A percentile compares a stretch with the other conserved stretches of the same genome.
Conservation (phyloP, 2,888 invertebrate species). For the Heterodera filipjevi region DNA sequence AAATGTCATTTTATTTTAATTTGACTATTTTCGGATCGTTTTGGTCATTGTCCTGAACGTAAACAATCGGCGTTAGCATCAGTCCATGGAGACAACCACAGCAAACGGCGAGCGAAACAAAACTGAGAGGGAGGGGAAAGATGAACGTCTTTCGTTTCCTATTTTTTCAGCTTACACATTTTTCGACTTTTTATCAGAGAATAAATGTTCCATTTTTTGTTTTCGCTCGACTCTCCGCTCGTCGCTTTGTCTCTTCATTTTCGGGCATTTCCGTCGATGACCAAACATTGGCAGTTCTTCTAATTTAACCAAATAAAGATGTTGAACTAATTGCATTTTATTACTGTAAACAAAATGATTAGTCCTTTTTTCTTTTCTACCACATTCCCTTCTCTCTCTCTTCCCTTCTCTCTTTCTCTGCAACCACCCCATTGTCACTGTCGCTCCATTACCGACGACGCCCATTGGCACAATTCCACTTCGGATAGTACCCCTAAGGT, state of each 20-base stretch:
- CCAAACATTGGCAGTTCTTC: neutral
- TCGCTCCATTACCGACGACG: neutral
- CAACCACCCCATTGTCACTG: neutral
- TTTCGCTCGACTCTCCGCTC: slow-evolving; percentile 6
- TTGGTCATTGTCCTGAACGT: slow-evolving; percentile 40
- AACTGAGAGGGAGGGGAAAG: too few species aligned
- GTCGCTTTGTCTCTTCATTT: neutral
- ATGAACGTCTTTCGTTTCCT: too few species aligned
- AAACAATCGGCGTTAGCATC: slow-evolving; percentile 58
- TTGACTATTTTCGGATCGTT: slow-evolving; percentile 38
- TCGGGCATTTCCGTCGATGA: neutral
- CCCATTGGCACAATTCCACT: neutral
- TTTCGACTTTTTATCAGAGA: slow-evolving; percentile 19
- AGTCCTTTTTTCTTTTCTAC: too few species aligned
- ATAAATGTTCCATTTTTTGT: neutral
- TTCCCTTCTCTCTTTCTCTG: too few species aligned
- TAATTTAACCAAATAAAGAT: neutral
- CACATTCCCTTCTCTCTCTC: too few species aligned
- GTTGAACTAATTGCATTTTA: neutral
- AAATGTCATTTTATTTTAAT: neutral
- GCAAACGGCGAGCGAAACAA: slow-evolving; percentile 50
- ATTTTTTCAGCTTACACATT: slow-evolving; percentile 21
- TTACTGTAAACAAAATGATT: neutral
- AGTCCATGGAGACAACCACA: slow-evolving; percentile 57
- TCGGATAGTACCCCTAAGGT: neutral